Conservation (phyloP, 1,140 invertebrate genomes). For the Choristoneura fumiferana region DNA sequence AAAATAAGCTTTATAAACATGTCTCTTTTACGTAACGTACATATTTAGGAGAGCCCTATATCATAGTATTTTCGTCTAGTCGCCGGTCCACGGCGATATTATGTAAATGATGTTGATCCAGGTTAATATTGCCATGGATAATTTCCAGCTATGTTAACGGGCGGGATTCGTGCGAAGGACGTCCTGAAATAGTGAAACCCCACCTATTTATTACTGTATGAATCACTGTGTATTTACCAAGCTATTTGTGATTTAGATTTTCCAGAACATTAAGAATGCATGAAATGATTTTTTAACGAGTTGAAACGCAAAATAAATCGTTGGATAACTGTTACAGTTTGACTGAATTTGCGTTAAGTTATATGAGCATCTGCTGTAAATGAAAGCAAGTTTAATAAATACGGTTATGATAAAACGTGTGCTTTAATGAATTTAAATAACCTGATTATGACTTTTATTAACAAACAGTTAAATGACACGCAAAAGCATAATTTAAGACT, state of each 20-base stretch:
- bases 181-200: conserved; percentile 58
- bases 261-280: not conserved
- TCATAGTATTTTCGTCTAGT: conserved; percentile 4
- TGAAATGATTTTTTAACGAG: no score
- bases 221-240: conserved; percentile 46
- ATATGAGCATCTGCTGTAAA: no score
- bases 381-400: no score
- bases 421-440: no score
- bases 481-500: no score
- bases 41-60: not conserved
- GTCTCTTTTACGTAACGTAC: no score
- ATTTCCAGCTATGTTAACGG: conserved; percentile 62
- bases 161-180: conserved; percentile 65
- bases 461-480: no score
- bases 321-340: no score
- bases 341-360: no score
- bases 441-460: no score
- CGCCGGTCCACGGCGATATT: conserved; percentile 20
- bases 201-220: conserved; percentile 56
- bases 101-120: conserved; percentile 38
- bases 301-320: no score
- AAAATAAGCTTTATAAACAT: not conserved
- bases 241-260: conserved; percentile 21
- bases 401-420: no score
- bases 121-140: conserved; percentile 43